Percentiles rank a stretch among this genome's conserved stretches.
Conservation (phyloP, 2,797 vertebrate species). For the Moxostoma hubbsi region DNA sequence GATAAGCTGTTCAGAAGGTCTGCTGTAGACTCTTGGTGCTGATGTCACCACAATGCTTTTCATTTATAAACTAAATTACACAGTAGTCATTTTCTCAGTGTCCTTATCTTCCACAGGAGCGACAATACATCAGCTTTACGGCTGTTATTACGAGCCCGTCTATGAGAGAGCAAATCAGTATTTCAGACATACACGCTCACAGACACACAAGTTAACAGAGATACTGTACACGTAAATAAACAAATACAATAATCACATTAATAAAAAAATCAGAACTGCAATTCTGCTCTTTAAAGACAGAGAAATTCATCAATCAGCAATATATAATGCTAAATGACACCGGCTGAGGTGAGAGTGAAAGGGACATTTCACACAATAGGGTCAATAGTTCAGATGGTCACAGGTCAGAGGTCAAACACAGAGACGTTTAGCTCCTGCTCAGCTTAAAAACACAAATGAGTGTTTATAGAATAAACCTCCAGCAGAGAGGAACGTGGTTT, state of each 20-base stretch:
- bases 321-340: no score
- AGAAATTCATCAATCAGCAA: no score
- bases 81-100: conserved; percentile 60
- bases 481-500: conserved; percentile 60
- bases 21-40: background rate
- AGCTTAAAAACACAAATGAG: conserved; percentile 37
- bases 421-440: no score
- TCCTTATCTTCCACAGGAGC: conserved; percentile 62
- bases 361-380: no score
- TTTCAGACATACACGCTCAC: conserved; percentile 15
- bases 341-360: no score
- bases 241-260: conserved; percentile 39
- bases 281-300: no score
- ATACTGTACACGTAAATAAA: conserved; percentile 35
- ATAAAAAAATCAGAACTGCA: background rate
- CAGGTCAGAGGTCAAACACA: no score
- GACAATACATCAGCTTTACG: conserved; percentile 58
- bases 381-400: no score
- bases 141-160: conserved; percentile 62
- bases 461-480: conserved; percentile 65
- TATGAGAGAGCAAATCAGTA: conserved; percentile 32
- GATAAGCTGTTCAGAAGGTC: background rate
- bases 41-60: conserved; percentile 1
- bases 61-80: conserved; percentile 57
- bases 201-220: conserved; percentile 20